phyloP scores from a whole-genome alignment of 2,888 invertebrate genomes.

The Oxycera nigricornis region DNA sequence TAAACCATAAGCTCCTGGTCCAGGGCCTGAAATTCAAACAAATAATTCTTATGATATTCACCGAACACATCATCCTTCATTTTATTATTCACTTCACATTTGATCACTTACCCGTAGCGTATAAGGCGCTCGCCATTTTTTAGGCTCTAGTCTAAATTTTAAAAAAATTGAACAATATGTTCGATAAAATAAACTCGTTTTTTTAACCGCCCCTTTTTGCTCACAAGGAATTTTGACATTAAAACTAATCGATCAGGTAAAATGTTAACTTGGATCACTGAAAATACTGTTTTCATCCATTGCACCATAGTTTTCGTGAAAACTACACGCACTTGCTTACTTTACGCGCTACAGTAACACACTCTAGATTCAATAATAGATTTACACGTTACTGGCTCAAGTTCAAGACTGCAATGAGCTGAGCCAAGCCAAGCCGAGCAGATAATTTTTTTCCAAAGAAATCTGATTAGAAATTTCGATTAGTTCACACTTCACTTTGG shows the following conservation, averaged over 20 bases:
- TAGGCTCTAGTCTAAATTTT: background rate
- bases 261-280: constrained; percentile 13
- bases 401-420: constrained; percentile 1
- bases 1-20: constrained; percentile 67
- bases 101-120: background rate
- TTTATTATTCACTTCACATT: background rate
- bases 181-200: no score
- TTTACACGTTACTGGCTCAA: constrained; percentile 9
- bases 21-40: constrained; percentile 64
- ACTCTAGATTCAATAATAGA: background rate
- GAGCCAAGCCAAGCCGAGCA: background rate
- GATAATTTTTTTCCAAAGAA: constrained; percentile 24
- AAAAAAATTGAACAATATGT: background rate
- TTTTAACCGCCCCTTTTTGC: constrained; percentile 14
- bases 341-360: background rate
- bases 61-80: background rate
- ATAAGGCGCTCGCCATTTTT: constrained; percentile 20
- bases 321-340: background rate
- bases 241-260: background rate
- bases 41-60: background rate
- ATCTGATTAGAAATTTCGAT: constrained; percentile 30
- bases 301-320: background rate
- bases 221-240: constrained; percentile 20
- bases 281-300: background rate
- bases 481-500: no score